phyloP scores from a whole-genome alignment of 2,797 vertebrate species.

The Lemur catta region DNA sequence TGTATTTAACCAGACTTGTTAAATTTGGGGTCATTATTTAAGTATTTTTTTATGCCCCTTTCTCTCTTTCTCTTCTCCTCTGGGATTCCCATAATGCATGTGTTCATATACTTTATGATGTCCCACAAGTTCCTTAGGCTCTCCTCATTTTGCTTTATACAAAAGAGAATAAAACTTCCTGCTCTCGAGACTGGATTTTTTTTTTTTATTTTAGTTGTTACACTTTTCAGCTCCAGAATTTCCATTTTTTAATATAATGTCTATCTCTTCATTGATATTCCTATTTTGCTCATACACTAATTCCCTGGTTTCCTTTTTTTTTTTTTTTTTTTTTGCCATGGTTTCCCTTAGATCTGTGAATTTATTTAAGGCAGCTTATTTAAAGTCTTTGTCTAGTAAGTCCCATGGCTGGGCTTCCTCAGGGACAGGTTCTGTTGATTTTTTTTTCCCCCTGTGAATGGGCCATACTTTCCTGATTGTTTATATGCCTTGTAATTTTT shows the following conservation, averaged over 20 bases:
- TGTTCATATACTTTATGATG: not conserved
- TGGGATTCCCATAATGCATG: not conserved
- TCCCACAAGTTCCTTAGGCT: not conserved
- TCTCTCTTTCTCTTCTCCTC: not conserved
- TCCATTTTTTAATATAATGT: not conserved
- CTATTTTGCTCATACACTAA: not conserved
- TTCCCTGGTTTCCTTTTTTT: not conserved
- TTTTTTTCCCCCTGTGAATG: not conserved
- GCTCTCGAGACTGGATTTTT: not conserved
- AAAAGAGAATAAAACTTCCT: not conserved
- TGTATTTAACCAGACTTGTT: not conserved
- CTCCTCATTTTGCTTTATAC: not conserved
- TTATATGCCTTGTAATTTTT: not conserved
- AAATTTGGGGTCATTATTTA: not conserved
- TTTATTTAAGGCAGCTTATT: not conserved
- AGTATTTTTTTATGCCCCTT: not conserved
- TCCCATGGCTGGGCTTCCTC: not conserved
- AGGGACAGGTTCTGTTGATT: not conserved
- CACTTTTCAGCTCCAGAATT: not conserved
- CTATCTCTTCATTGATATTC: not conserved
- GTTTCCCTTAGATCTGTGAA: not conserved
- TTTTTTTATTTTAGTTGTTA: not conserved
- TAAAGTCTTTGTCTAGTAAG: not conserved
- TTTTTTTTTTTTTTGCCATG: not conserved
- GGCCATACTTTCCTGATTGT: not conserved